Evolutionary conservation across 2,888 invertebrate species (phyloP), one percentile per base, ranked within the genome.

Genomic region (Glyphotaelius pellucidus): DNA sequence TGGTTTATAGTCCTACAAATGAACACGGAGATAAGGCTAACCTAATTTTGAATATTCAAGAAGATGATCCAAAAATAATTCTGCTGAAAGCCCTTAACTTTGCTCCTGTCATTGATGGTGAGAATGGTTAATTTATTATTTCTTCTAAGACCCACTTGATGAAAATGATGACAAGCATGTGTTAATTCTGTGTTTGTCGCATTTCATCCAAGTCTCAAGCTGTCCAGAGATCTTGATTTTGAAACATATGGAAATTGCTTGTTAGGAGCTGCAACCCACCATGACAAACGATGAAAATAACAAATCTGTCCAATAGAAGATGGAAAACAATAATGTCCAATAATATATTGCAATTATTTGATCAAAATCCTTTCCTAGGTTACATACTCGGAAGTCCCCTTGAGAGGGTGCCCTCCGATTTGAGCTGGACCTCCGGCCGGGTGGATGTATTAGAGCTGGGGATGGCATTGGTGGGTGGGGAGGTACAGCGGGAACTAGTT

Each of bases 391-490:
- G 88, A 15, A 38, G 88, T 11, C 79, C 88, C 30, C 11, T 88
- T 2, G 35, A 88, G 2, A 67, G 88, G 79, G 79, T 88, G 19
- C 88, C 88, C 30, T 88, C 88, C 79, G 32, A 14, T 15, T 79
- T 88, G 14, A 88, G 79, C 25, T 79, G 88, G 88, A 88, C 2
- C 19, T 88, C 88, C 19, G 32, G 35, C 7, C 79, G 32, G 32
- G 88, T 79, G 11, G 88, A 88, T 14, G 30, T 89, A n/a, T 30
- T 89, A 80, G 89, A 89, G n/a, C 14, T 89, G 19, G 89, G 89
- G 11, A 42, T 31, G 3, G 80, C 89, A 5, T 30, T 89, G 3
- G 5, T 89, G 15, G 80, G 42, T 19, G 89, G 89, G 30, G 38
- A 80, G 89, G 42, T 14, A 9, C 38, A 25, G 15, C n/a, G 89